Base-by-base conservation (phyloP, 2,888 invertebrate species). In the Homarus gammarus region DNA sequence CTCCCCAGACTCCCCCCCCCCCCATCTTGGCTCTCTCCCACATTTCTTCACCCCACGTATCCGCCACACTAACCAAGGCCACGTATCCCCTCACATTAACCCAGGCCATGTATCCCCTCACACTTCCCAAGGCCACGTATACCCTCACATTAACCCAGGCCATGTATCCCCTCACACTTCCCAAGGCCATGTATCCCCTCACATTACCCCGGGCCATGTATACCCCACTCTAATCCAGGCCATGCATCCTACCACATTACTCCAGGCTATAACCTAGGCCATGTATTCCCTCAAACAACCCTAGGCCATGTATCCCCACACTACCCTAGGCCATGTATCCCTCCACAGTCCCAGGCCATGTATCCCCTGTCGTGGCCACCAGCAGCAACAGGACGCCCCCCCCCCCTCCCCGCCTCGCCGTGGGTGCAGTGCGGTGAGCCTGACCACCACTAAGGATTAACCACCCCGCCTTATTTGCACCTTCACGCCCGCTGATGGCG, bases 391-490 rank as follows among this genome's bases (percentile, higher is more conserved):
- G 44, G 12, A 49, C 6, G 6, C 10, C 44, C 1, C 12, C 44
- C 44, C 22, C 56, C 22, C 44, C 68, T 31, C 36, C 72, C 33
- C 38, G 10, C 1, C 72, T 5, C 31, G 36, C 72, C 31, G 33
- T 36, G 33, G 38, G 33, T 33, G 36, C 3, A 22, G 61, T 75
- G 72, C 31, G 75, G 87, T 61, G 75, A 81, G 73, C 81, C 73
- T 87, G 87, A 82, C 82, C 82, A 73, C 64, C 82, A 36, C 18
- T 51, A 36, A 70, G 85, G 85, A 86, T 86, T 86, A 86, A 86
- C 78, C 85, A 87, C 75, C 82, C 22, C 82, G 73, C 82, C 87
- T 87, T 87, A 87, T 87, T 81, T 82, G 82, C 87, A 82, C 87
- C 82, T 87, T 82, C 82, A 75, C 75, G 81, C 82, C 75, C 87